A percentile compares a stretch with the other conserved stretches of the same genome.
These are phyloP conservation scores for Mya arenaria DNA, from an alignment of 1,140 invertebrate genomes.

Conservation along the genomic window DNA sequence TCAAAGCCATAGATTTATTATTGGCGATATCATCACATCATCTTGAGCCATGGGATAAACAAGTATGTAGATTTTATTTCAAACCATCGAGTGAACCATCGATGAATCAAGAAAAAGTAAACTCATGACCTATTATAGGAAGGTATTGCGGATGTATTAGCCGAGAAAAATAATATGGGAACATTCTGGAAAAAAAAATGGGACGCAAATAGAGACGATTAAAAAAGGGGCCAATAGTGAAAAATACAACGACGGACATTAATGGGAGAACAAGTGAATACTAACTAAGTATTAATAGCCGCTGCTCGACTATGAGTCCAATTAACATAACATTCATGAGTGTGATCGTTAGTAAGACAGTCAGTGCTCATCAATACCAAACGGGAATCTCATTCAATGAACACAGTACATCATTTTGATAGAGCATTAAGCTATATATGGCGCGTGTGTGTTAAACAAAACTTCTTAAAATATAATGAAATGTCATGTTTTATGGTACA, in stretches of 20 bases:
- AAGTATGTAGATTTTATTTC: conserved; percentile 92
- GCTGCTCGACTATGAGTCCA: too few species aligned
- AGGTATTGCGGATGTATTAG: background rate
- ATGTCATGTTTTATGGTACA: too few species aligned
- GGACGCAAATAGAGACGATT: background rate
- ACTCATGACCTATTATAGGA: background rate
- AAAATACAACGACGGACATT: background rate
- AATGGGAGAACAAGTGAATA: too few species aligned
- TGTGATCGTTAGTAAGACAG: too few species aligned
- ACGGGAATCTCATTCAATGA: too few species aligned
- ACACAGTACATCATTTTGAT: too few species aligned
- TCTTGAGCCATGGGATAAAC: conserved; percentile 97
- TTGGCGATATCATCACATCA: conserved; percentile 83
- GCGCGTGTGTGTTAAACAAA: too few species aligned
- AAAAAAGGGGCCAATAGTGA: background rate
- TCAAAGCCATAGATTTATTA: conserved; percentile 87
- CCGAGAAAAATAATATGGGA: background rate
- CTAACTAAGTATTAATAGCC: too few species aligned
- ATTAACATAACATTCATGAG: too few species aligned
- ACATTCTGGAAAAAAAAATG: background rate
- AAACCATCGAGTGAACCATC: background rate
- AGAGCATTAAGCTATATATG: too few species aligned
- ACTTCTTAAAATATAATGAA: too few species aligned
- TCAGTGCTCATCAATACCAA: too few species aligned
- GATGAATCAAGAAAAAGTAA: background rate